Evolutionary conservation across 2,888 invertebrate genomes (phyloP).

Genomic region (Amblyjoppa fuscipennis): DNA sequence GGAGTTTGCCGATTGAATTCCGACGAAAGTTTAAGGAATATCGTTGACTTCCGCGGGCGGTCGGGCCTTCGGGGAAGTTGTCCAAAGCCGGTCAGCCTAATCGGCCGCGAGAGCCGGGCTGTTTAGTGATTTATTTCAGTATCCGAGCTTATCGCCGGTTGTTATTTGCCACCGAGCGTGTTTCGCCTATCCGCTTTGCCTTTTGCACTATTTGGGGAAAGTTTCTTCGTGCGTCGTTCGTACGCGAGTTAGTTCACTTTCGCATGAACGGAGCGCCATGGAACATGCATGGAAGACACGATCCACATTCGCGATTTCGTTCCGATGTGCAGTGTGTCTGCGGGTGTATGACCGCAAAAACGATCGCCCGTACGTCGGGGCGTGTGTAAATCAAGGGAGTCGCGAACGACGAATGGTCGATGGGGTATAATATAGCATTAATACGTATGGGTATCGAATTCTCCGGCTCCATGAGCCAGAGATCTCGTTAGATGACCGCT

Average conservation of each 20-base stretch:
- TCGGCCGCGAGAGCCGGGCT: background rate
- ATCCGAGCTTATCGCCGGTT: slow-evolving; percentile 41
- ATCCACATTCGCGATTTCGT: slow-evolving; percentile 32
- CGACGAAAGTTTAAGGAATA: background rate
- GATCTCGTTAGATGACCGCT: slow-evolving; percentile 67
- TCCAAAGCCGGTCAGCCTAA: background rate
- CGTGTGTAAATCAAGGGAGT: slow-evolving; percentile 45
- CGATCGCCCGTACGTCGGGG: slow-evolving; percentile 37
- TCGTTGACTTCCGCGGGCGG: background rate
- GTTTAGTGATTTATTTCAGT: slow-evolving; percentile 28
- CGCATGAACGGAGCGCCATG: slow-evolving; percentile 26
- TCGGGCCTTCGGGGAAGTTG: background rate
- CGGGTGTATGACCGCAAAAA: slow-evolving; percentile 35
- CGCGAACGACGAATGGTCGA: slow-evolving; percentile 49
- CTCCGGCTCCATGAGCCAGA: slow-evolving; percentile 61
- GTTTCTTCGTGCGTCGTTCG: slow-evolving; percentile 8
- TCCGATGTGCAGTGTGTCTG: slow-evolving; percentile 25
- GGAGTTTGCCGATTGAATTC: background rate
- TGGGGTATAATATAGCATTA: background rate
- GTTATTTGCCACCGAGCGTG: slow-evolving; percentile 26
- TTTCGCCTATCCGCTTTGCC: slow-evolving; percentile 29
- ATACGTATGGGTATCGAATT: slow-evolving; percentile 68
- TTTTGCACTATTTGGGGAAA: slow-evolving; percentile 60
- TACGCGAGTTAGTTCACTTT: slow-evolving; percentile 34
- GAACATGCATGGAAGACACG: slow-evolving; percentile 9